Evolutionary conservation across 2,888 invertebrate genomes (phyloP).

Genomic region (Stenolophus ochropezus): DNA sequence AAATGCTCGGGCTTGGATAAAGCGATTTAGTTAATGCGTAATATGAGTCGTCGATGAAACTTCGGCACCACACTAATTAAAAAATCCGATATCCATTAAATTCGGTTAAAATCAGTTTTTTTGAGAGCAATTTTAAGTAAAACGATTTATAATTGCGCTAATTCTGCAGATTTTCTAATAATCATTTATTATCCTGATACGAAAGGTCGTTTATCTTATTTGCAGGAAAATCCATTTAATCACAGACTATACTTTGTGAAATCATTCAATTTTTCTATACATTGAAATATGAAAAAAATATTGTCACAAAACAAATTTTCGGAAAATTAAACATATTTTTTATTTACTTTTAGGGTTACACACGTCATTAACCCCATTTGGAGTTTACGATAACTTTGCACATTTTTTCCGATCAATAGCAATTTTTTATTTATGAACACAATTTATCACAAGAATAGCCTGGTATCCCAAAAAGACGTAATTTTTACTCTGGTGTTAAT

Average conservation of each 20-base stretch:
- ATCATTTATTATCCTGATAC: constrained; percentile 18
- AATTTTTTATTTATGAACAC: constrained; percentile 19
- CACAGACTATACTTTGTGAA: neutral
- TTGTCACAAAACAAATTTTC: neutral
- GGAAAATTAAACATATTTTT: constrained; percentile 20
- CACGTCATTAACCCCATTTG: no score
- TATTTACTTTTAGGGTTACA: constrained; percentile 9
- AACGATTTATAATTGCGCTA: constrained; percentile 37
- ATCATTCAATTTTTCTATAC: no score
- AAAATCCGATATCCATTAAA: constrained; percentile 23
- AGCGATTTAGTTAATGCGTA: neutral
- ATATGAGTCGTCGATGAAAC: neutral
- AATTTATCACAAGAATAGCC: constrained; percentile 12
- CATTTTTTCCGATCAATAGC: neutral
- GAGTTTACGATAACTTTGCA: constrained; percentile 4
- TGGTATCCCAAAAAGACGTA: no score
- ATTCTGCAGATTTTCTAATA: constrained; percentile 22
- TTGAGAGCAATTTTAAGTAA: constrained; percentile 16
- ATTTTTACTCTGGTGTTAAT: no score
- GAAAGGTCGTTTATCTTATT: constrained; percentile 23
- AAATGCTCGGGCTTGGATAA: neutral
- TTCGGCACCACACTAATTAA: constrained; percentile 1
- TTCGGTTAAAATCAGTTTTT: constrained; percentile 25
- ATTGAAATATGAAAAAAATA: neutral
- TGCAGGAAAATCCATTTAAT: constrained; percentile 28